Evolutionary conservation across 2,888 invertebrate genomes (phyloP), one percentile per base, ranked within the genome.

Genomic region (Troglohyphantes excavatus): DNA sequence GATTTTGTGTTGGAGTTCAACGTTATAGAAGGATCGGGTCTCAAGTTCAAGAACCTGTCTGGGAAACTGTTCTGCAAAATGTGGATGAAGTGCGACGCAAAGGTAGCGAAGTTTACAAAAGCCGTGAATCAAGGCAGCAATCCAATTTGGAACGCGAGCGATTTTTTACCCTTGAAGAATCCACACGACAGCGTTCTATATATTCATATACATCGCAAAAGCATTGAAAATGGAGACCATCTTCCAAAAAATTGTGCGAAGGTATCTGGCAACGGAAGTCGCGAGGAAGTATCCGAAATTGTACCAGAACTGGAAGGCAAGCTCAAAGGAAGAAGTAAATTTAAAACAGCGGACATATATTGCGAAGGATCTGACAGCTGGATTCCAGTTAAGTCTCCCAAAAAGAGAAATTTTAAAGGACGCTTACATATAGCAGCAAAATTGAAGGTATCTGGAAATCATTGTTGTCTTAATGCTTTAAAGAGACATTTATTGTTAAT

Each of bases 331-430:
- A 59, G 72, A 61, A 26, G 23, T 72, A 39, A 72, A 39, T 2
- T 83, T 43, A 23, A 26, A 7, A 11, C 63, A 0, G n/a, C 72
- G 17, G 72, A 72, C 2, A 59, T 83, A 17, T 27, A 43, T 63
- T 83, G 61, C n/a, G 83, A 83, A 63, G 83, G 83, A 11, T 13
- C 46, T 9, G 72, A 72, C 33, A 59, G 3, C 0, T 83, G 73
- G 73, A 13, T 63, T 72, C 43, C 72, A 7, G 3, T 83, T 17
- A 63, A 27, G 9, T 61, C 39, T 21, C 5, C 5, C 0, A 83
- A 83, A 9, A 19, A 26, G 1, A 59, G 61, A 26, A 63, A 13
- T 33, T 39, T 19, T 17, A 39, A 26, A 23, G 72, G 72, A 39
- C 6, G 63, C 21, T 11, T 83, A 2, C 83, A 72, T 29, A 19